Percentiles rank a stretch among this genome's conserved stretches.
Evolutionary conservation across 2,888 invertebrate genomes (phyloP).

Genomic region (Drosophila trichaetosa): DNA sequence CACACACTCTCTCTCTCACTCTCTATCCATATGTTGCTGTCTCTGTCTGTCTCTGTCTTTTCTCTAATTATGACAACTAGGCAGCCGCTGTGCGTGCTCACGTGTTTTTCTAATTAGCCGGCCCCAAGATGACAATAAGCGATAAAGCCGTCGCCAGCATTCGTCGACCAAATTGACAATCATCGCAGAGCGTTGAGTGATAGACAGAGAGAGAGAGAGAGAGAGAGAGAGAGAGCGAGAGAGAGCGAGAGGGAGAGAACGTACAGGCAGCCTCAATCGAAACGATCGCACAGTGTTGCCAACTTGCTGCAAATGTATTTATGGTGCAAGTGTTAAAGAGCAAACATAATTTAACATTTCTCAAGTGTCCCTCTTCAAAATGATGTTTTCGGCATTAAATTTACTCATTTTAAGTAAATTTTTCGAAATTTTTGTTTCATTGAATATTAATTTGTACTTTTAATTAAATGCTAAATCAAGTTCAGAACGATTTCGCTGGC

Average conservation of each 20-base stretch:
- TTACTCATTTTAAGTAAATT: background rate
- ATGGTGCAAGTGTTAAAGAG: background rate
- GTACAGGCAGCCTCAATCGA: background rate
- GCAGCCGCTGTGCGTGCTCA: constrained; percentile 74
- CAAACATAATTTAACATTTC: background rate
- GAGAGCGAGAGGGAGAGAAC: background rate
- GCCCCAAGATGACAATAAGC: constrained; percentile 70
- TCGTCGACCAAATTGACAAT: constrained; percentile 79
- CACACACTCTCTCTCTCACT: constrained; percentile 13
- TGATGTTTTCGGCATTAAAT: background rate
- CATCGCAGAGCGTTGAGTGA: constrained; percentile 49
- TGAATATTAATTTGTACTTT: background rate
- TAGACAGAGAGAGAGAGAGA: background rate
- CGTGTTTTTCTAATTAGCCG: constrained; percentile 78
- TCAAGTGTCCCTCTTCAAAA: background rate
- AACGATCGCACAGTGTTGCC: constrained; percentile 21
- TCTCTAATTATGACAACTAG: constrained; percentile 80
- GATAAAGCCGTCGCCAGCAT: constrained; percentile 72
- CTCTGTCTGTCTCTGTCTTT: constrained; percentile 17
- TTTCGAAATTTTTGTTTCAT: too few relatives aligned
- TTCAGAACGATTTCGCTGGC: background rate
- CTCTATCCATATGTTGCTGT: constrained; percentile 1
- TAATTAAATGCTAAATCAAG: constrained; percentile 2
- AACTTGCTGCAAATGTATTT: constrained; percentile 6
- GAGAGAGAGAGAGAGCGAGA: background rate